These are phyloP conservation scores for Chrysina gloriosa DNA, from an alignment of 2,888 invertebrate genomes.

Conservation along the genomic window DNA sequence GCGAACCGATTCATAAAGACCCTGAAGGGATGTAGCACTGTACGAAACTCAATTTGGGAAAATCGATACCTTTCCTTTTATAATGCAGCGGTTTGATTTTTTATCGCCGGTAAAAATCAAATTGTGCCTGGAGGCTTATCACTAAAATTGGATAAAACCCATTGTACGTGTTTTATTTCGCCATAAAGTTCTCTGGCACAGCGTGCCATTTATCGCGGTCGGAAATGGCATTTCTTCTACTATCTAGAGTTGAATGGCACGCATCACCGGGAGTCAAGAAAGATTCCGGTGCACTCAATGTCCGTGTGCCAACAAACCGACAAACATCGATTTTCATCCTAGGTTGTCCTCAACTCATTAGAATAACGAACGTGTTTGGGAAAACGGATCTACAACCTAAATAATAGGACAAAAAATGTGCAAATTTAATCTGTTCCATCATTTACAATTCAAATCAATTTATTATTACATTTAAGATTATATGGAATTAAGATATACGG, in stretches of 20 bases:
- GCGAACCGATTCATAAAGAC: neutral
- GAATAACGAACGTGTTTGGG: slow-evolving; percentile 1
- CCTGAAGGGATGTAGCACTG: neutral
- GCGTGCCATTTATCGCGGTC: slow-evolving; percentile 20
- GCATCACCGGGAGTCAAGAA: slow-evolving; percentile 26
- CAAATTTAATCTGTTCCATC: too few species aligned
- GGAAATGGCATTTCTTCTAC: slow-evolving; percentile 18
- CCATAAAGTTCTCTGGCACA: slow-evolving; percentile 20
- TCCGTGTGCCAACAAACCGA: slow-evolving; percentile 1
- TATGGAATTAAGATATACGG: too few species aligned
- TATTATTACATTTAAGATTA: too few species aligned
- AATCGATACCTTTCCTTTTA: neutral
- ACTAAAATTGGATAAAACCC: slow-evolving; percentile 29
- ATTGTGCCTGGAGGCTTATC: neutral
- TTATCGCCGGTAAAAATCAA: slow-evolving; percentile 23
- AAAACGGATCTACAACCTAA: neutral
- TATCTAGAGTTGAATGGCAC: slow-evolving; percentile 19
- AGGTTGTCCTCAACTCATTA: slow-evolving; percentile 9
- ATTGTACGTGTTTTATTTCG: slow-evolving; percentile 26
- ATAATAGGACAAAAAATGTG: too few species aligned
- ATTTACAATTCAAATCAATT: too few species aligned
- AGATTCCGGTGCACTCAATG: neutral
- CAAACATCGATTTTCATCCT: slow-evolving; percentile 17
- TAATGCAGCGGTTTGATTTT: slow-evolving; percentile 3
- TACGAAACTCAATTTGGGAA: too few species aligned